Base-by-base conservation (phyloP, 1,140 invertebrate genomes). In the Drosophila mayri region DNA sequence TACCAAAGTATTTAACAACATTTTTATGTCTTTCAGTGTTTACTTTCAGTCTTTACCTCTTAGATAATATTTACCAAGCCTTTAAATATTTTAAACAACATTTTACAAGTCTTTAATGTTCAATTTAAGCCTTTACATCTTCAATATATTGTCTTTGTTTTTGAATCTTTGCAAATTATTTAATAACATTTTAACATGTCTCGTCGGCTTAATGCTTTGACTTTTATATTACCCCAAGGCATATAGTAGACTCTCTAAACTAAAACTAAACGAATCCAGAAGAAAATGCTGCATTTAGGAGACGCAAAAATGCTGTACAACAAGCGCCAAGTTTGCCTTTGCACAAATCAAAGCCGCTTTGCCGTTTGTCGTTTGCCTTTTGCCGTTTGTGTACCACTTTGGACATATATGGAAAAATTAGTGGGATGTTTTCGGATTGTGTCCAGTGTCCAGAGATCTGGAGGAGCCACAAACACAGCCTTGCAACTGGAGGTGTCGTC, bases 331-430 rank as follows among this genome's bases (percentile, higher is more conserved):
- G 86, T 90, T 90, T 64, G 76, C 64, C 43, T 38, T 38, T 9
- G 71, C 52, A 76, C 38, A 84, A 87, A 84, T 88, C 84, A 79
- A 90, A 84, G 81, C 37, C 63, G 50, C 50, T 63, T 72, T 61
- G 74, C 50, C 47, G 63, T 55, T 52, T 57, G 73, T 41, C 46
- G 62, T 52, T 54, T 52, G 73, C 49, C 41, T 20, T 47, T 70
- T 40, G 62, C 67, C 76, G 55, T 67, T 79, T 81, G 66, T 85
- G 79, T 80, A 84, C 83, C 79, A 83, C 84, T 88, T 77, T 87
- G 81, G 77, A 81, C 86, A 76, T 85, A 88, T 88, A 88, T 72
- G 85, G 85, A 58, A 81, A 88, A 90, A 88, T 88, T 88, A 85
- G 85, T 88, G 85, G 85, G 86, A 88, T 90, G 85, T 88, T 90